Percentiles rank a stretch among this genome's conserved stretches.
These are phyloP conservation scores for Vipera latastei DNA, from an alignment of 2,797 vertebrate genomes.

Conservation along the genomic window DNA sequence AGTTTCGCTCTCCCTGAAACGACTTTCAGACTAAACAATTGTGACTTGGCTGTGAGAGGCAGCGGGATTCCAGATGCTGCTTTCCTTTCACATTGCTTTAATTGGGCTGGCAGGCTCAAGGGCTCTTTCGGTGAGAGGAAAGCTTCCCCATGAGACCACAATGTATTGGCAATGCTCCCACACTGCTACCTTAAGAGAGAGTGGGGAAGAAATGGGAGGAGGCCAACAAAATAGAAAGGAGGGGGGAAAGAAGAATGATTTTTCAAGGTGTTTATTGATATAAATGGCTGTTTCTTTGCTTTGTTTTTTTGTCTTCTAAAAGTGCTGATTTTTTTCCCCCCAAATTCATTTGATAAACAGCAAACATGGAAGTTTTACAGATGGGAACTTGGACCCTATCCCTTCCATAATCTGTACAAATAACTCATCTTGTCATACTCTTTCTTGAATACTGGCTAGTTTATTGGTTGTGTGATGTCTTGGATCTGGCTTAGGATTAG, in stretches of 20 bases:
- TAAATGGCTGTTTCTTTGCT: slow-evolving; percentile 56
- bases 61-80: slow-evolving; percentile 91
- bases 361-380: background rate
- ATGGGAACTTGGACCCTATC: background rate
- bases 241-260: slow-evolving; percentile 53
- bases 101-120: slow-evolving; percentile 84
- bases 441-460: background rate
- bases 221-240: slow-evolving; percentile 60
- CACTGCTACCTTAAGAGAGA: slow-evolving; percentile 73
- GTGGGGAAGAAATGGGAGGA: slow-evolving; percentile 21
- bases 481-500: background rate
- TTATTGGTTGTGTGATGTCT: background rate
- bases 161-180: slow-evolving; percentile 74
- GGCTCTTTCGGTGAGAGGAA: slow-evolving; percentile 79
- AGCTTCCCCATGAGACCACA: slow-evolving; percentile 76
- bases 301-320: slow-evolving; percentile 46
- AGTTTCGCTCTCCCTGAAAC: slow-evolving; percentile 71
- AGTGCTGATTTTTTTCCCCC: slow-evolving; percentile 42
- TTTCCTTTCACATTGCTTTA: slow-evolving; percentile 79
- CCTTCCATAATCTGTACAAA: background rate
- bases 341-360: slow-evolving; percentile 6
- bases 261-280: slow-evolving; percentile 73
- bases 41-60: slow-evolving; percentile 91
- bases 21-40: slow-evolving; percentile 96
- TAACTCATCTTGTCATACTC: background rate